Evolutionary conservation across 2,888 invertebrate species (phyloP).

Genomic region (Heteromurus nitidus): DNA sequence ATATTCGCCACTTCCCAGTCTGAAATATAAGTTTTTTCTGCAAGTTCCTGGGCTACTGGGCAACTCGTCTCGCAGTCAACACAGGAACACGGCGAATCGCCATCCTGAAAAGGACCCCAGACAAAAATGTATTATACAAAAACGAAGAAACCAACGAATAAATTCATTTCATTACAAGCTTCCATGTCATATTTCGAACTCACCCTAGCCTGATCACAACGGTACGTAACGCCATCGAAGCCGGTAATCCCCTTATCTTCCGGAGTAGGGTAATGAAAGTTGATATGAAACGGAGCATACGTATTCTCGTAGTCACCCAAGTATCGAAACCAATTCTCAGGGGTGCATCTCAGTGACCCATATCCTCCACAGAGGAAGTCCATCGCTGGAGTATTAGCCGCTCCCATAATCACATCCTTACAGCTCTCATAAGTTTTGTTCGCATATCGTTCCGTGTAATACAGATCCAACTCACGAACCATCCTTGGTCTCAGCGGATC

Average conservation of each 20-base stretch:
- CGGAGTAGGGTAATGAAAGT: conserved; percentile 76
- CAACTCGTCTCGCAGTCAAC: conserved; percentile 90
- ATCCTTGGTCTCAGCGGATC: conserved; percentile 9
- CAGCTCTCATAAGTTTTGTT: conserved; percentile 86
- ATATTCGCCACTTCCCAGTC: conserved; percentile 84
- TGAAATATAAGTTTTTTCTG: conserved; percentile 80
- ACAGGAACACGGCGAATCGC: conserved; percentile 87
- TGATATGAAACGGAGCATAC: conserved; percentile 80
- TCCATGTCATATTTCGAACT: too few species aligned
- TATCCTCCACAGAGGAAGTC: conserved; percentile 84
- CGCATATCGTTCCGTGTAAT: conserved; percentile 78
- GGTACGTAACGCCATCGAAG: conserved; percentile 59
- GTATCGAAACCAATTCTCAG: conserved; percentile 66
- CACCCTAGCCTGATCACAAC: conserved; percentile 63
- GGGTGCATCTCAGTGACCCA: conserved; percentile 80
- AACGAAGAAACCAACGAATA: neutral
- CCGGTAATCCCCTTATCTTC: conserved; percentile 28
- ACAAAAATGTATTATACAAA: too few species aligned
- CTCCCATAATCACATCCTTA: conserved; percentile 84
- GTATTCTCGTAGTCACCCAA: conserved; percentile 68
- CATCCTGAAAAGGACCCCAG: conserved; percentile 77
- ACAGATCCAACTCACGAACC: conserved; percentile 41
- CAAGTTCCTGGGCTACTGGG: conserved; percentile 81
- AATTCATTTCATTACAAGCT: neutral
- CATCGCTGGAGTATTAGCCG: conserved; percentile 84